These are phyloP conservation scores for Ricordea florida DNA, from an alignment of 92 coral and sea anemone genomes.

Conservation along the genomic window DNA sequence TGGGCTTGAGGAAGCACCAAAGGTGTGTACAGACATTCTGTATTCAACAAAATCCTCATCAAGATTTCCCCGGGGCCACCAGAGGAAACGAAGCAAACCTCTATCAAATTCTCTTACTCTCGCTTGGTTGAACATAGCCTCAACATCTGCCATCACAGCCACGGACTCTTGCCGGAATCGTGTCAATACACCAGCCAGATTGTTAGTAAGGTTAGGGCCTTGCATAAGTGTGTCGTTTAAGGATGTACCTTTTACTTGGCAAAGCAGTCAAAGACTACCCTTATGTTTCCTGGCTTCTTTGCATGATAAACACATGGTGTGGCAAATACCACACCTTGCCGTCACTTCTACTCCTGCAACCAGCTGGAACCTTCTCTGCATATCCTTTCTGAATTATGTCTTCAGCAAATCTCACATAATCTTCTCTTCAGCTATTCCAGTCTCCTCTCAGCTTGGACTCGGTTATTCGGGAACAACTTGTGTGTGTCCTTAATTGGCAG, in stretches of 20 bases:
- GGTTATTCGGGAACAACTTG: no score
- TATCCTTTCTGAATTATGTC: constrained; percentile 47
- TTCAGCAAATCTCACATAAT: no score
- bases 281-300: constrained; percentile 46
- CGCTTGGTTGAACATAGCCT: constrained; percentile 48
- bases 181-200: constrained; percentile 37
- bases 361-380: constrained; percentile 39
- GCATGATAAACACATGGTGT: constrained; percentile 38
- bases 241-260: constrained; percentile 34
- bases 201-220: constrained; percentile 65
- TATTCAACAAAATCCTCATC: no score
- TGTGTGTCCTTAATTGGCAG: no score
- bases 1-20: no score
- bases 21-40: no score
- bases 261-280: constrained; percentile 63
- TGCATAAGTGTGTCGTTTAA: constrained; percentile 38
- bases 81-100: no score
- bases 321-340: constrained; percentile 22
- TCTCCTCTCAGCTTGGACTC: no score
- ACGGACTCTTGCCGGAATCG: constrained; percentile 42
- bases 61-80: no score
- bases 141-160: constrained; percentile 38
- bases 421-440: no score
- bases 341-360: no score
- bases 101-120: no score